Base-by-base conservation (phyloP, 2,113 vertebrate genomes). In the Spermophilus dauricus region DNA sequence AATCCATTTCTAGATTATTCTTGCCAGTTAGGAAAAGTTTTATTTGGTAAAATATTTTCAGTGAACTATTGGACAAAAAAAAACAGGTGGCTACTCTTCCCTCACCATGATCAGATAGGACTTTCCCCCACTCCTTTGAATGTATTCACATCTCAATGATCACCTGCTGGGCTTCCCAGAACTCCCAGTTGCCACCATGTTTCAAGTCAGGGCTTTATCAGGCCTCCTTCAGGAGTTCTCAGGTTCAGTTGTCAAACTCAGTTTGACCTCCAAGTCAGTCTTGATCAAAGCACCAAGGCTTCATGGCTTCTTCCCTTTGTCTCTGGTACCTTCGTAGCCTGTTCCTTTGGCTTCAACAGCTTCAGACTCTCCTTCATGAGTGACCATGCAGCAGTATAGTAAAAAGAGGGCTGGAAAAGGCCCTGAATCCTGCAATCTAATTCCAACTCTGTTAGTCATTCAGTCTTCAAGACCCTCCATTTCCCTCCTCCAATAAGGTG, bases 11-110 rank as follows among this genome's bases (percentile, higher is more conserved):
- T 65, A 81, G 18, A 48, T 26, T 18, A 14, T 84, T 75, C 58
- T 56, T 92, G 77, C 86, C 78, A 86, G 83, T 30, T 89, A 84
- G 42, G 84, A 65, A 76, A 91, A 86, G 7, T 63, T 85, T 83
- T 56, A 39, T 61, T 80, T 0, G 3, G 89, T 51, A 72, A 95
- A 96, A 61, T 89, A 87, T 56, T 94, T 67, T 69, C 69, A 72
- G 42, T 4, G n/a, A 86, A 61, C 61, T 53, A 16, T 0, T 48
- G 77, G 37, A 42, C 72, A 87, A 34, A 85, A 72, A 70, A 76
- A 70, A 76, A 51, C 32, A 28, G 45, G 73, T 61, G 89, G 51
- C 81, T 56, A 6, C 58, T 91, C 53, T 69, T 63, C 85, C 48
- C 65, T 48, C 30, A 10, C 8, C 2, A 0, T 12, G 13, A 37